A percentile compares a stretch with the other conserved stretches of the same genome.
These are phyloP conservation scores for Platalea minor DNA, from an alignment of 2,797 vertebrate genomes.

Conservation along the genomic window DNA sequence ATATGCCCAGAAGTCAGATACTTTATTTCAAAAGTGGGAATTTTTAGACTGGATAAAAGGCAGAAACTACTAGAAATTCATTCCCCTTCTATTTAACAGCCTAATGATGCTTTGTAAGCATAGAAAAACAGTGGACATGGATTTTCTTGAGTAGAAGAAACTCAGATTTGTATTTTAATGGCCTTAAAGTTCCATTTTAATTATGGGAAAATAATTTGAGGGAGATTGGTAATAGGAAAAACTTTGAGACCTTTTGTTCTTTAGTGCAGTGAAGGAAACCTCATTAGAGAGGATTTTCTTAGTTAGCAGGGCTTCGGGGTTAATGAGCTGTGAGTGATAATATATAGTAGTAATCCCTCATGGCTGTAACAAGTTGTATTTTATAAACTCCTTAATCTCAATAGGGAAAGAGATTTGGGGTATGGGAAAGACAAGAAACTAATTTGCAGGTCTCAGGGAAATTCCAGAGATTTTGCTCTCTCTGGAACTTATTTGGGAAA, in stretches of 20 bases:
- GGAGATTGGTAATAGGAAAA: conserved; percentile 74
- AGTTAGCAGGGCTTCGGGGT: conserved; percentile 78
- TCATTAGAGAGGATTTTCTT: conserved; percentile 83
- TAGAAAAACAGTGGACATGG: not conserved
- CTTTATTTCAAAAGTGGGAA: not conserved
- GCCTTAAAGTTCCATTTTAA: conserved; percentile 75
- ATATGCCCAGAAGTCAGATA: not conserved
- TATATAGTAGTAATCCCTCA: conserved; percentile 78
- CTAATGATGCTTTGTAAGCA: not conserved
- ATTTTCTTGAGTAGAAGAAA: conserved; percentile 17
- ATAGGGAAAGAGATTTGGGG: conserved; percentile 52
- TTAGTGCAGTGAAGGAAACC: conserved; percentile 77
- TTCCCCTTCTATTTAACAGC: not conserved
- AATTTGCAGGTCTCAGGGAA: conserved; percentile 56
- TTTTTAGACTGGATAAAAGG: not conserved
- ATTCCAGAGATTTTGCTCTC: not conserved
- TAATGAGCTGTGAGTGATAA: conserved; percentile 82
- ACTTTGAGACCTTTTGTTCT: conserved; percentile 81
- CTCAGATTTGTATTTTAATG: conserved; percentile 55
- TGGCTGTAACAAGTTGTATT: conserved; percentile 76
- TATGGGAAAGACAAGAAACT: conserved; percentile 56
- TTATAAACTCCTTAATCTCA: conserved; percentile 78
- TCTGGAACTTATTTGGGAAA: conserved; percentile 9
- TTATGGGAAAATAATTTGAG: conserved; percentile 76
- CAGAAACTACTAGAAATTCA: not conserved